Conservation (phyloP, 1,140 invertebrate genomes). For the Helicoverpa armigera region DNA sequence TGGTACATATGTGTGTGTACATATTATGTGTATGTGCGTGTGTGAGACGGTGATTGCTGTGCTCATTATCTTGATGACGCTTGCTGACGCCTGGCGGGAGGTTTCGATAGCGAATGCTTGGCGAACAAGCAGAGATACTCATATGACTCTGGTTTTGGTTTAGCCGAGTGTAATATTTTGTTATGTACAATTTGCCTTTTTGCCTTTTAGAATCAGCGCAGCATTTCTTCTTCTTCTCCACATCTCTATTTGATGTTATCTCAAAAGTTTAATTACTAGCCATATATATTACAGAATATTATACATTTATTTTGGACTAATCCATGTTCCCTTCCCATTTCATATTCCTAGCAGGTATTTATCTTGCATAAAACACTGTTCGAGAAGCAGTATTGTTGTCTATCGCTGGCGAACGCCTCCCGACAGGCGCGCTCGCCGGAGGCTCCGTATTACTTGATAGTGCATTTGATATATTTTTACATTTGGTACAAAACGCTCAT, state of each 20-base stretch:
- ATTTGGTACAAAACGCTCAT: conserved; percentile 80
- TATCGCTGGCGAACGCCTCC: background rate
- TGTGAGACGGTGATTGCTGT: conserved; percentile 31
- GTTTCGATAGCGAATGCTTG: background rate
- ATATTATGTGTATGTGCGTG: conserved; percentile 21
- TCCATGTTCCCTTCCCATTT: no score
- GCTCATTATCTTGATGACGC: conserved; percentile 41
- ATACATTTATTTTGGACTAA: no score
- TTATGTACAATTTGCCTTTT: no score
- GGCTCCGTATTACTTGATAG: conserved; percentile 68
- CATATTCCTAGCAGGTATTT: no score
- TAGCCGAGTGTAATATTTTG: no score
- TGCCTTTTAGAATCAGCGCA: no score
- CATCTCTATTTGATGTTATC: no score
- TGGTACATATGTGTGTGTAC: background rate
- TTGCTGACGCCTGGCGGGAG: conserved; percentile 5
- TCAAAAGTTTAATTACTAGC: no score
- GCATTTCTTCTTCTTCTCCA: no score
- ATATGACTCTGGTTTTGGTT: background rate
- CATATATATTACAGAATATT: no score
- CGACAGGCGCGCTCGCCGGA: background rate
- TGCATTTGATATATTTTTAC: conserved; percentile 81
- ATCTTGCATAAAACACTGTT: background rate
- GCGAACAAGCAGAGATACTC: background rate
- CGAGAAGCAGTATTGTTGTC: background rate